Percentiles rank a stretch among this genome's conserved stretches.
Conservation (phyloP, 2,113 vertebrate species). For the Mobula birostris region DNA sequence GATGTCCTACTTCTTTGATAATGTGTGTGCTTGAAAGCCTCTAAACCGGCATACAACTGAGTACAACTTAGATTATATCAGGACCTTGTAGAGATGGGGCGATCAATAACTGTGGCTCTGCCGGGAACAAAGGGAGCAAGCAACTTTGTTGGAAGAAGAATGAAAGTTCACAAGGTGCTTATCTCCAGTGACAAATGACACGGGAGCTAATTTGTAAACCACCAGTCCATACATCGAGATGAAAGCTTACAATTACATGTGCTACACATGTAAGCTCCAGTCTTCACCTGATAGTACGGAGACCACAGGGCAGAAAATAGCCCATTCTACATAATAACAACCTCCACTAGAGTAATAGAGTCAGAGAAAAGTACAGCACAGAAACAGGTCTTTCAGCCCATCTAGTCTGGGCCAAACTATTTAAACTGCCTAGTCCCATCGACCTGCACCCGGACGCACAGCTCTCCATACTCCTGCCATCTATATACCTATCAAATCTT, state of each 20-base stretch:
- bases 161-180: neutral
- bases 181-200: neutral
- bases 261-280: neutral
- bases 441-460: too few relatives aligned
- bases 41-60: too few relatives aligned
- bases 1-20: too few relatives aligned
- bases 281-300: neutral
- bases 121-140: neutral
- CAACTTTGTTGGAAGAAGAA: neutral
- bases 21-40: too few relatives aligned
- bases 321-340: neutral
- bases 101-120: neutral
- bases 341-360: too few relatives aligned
- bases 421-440: too few relatives aligned
- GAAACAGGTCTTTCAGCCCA: too few relatives aligned
- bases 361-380: too few relatives aligned
- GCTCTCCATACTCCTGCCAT: too few relatives aligned
- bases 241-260: neutral
- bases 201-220: neutral
- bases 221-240: too few relatives aligned
- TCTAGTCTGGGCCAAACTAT: too few relatives aligned
- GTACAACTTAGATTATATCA: neutral
- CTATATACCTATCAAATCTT: too few relatives aligned
- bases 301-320: neutral
- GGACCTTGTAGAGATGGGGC: neutral